phyloP scores from a whole-genome alignment of 35 echinoderm and acorn worm species.

The Lytechinus pictus region DNA sequence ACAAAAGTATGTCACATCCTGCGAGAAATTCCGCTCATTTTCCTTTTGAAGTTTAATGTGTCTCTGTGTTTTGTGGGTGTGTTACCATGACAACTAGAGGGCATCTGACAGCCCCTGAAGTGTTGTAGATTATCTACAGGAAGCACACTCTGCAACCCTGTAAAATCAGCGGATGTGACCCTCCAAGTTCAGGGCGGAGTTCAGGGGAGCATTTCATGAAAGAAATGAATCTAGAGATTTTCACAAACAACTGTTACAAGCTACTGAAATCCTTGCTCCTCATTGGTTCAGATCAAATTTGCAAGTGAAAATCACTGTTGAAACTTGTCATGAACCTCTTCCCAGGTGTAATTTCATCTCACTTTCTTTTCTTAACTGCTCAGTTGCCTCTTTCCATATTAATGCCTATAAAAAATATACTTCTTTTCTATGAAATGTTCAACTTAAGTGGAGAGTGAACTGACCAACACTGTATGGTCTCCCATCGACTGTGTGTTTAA shows the following conservation, averaged over 20 bases:
- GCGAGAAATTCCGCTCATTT: neutral
- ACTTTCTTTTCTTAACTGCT: neutral
- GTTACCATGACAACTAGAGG: neutral
- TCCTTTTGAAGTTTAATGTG: neutral
- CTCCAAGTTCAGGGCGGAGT: constrained; percentile 41
- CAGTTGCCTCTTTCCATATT: no score
- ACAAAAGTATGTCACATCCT: neutral
- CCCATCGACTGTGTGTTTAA: no score
- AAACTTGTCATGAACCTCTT: no score
- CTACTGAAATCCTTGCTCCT: no score
- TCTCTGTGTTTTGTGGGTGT: constrained; percentile 2
- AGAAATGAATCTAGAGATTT: no score
- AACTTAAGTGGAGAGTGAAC: no score
- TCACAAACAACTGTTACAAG: no score
- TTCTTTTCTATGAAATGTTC: no score
- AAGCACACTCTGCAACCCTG: constrained; percentile 35
- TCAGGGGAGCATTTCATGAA: neutral
- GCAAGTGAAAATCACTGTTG: no score
- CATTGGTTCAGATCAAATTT: no score
- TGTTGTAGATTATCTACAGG: constrained; percentile 40
- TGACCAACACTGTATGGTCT: no score
- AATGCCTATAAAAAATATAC: no score
- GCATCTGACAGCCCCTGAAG: neutral
- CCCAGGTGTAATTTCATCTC: neutral
- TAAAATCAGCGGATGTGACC: neutral